Evolutionary conservation across 2,113 vertebrate genomes (phyloP), one percentile per base, ranked within the genome.

Genomic region (Synodontis membranacea): DNA sequence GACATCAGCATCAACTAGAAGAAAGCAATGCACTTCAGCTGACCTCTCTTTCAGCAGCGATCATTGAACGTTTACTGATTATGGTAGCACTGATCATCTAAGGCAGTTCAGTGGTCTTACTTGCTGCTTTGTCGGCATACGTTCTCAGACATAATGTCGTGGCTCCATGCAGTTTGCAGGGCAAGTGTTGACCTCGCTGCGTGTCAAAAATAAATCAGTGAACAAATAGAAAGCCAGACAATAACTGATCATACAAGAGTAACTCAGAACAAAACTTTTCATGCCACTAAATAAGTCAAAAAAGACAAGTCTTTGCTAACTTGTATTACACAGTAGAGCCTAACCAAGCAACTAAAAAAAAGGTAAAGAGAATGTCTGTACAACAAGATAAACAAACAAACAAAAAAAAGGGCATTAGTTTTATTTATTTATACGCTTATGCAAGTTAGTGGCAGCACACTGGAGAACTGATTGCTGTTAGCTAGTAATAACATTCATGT

Each of bases 1-100:
- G 90, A 99, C 94, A 85, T 99, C 98, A 0, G 97, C 97, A 89
- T 99, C 98, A 64, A 98, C 98, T 99, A 60, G 23, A 87, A 68
- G 21, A 85, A 4, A 52, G n/a, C 11, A 84, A 25, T n/a, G 17
- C 23, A 79, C 23, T 23, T 78, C n/a, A 52, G 46, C 46, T 78
- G n/a, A 78, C 50, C 70, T 46, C 23, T 0, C 28, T 48, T 76
- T 17, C 44, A 50, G 12, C 31, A 48, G 5, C 48, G 28, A 28
- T 78, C 19, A 39, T 58, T 6, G 23, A 58, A 80, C 78, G n/a
- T 11, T 11, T 37, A 11, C 50, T 1, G 34, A 39, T 28, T 14
- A 42, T 8, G 5, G 52, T 39, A 58, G 2, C 48, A 60, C 34
- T 70, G 48, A 80, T 50, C 28, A 5, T 15, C 34, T 62, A 31